These are phyloP conservation scores for Epirrhoe tristata DNA, from an alignment of 2,888 invertebrate genomes.

Conservation along the genomic window DNA sequence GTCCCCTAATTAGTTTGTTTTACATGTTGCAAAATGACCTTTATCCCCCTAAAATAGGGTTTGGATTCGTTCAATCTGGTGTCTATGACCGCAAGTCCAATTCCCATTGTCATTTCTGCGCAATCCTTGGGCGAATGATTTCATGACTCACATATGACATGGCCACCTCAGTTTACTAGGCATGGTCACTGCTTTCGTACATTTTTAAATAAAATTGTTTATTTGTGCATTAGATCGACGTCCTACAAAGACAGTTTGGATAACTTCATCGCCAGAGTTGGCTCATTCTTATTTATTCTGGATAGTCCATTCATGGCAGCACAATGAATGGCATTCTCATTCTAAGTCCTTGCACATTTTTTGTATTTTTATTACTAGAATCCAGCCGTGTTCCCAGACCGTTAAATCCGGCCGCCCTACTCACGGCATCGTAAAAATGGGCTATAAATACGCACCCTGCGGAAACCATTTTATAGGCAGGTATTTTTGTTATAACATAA, in stretches of 20 bases:
- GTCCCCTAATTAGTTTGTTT: slow-evolving; percentile 46
- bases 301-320: slow-evolving; percentile 4
- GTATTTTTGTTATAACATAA: slow-evolving; percentile 36
- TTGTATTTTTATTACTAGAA: slow-evolving; percentile 22
- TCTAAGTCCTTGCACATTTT: slow-evolving; percentile 21
- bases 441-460: slow-evolving; percentile 53
- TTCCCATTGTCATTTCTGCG: slow-evolving; percentile 49
- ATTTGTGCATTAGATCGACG: neutral
- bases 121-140: slow-evolving; percentile 49
- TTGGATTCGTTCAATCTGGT: slow-evolving; percentile 8
- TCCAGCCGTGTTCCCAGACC: slow-evolving; percentile 35
- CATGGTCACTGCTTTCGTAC: slow-evolving; percentile 40
- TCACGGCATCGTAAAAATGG: slow-evolving; percentile 51
- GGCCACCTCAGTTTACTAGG: slow-evolving; percentile 34
- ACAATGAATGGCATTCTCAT: slow-evolving; percentile 15
- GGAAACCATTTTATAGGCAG: slow-evolving; percentile 49
- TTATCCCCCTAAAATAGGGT: slow-evolving; percentile 21
- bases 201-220: slow-evolving; percentile 33
- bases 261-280: too few relatives aligned
- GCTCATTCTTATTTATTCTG: too few relatives aligned
- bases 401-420: slow-evolving; percentile 27
- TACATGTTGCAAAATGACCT: slow-evolving; percentile 21
- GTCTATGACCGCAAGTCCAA: slow-evolving; percentile 31
- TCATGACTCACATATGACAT: slow-evolving; percentile 49
- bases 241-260: neutral